These are phyloP conservation scores for Semibalanus balanoides DNA, from an alignment of 1,140 invertebrate species.

Conservation along the genomic window DNA sequence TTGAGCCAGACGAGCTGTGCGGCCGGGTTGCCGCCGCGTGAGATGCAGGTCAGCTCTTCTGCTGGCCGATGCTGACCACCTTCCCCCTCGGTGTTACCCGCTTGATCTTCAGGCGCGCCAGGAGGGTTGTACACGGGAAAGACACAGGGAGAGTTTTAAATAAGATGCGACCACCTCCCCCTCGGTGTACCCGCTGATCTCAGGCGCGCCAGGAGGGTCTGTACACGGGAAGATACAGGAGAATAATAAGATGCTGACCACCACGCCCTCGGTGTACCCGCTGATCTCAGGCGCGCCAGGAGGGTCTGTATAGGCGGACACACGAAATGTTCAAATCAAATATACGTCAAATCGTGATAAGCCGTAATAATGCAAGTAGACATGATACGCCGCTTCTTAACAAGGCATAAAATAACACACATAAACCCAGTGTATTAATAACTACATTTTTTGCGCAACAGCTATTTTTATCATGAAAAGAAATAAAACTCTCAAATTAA, in stretches of 20 bases:
- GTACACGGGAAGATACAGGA: slow-evolving; percentile 27
- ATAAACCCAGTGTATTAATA: too few relatives aligned
- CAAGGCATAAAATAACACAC: too few relatives aligned
- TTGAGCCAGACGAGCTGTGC: slow-evolving; percentile 88
- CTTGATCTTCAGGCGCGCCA: slow-evolving; percentile 79
- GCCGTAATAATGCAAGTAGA: too few relatives aligned
- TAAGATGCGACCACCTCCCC: too few relatives aligned
- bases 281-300: slow-evolving; percentile 84
- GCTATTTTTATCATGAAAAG: too few relatives aligned
- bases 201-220: slow-evolving; percentile 84
- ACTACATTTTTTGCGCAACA: too few relatives aligned
- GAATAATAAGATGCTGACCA: too few relatives aligned
- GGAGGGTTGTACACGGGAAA: slow-evolving; percentile 58
- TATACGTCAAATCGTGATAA: too few relatives aligned
- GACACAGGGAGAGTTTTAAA: too few relatives aligned
- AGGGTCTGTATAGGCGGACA: slow-evolving; percentile 54
- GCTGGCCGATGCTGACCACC: slow-evolving; percentile 69
- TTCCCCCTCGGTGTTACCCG: slow-evolving; percentile 77
- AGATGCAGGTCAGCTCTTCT: slow-evolving; percentile 72
- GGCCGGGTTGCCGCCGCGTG: slow-evolving; percentile 87
- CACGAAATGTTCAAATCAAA: too few relatives aligned
- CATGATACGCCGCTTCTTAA: too few relatives aligned
- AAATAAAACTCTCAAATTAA: too few relatives aligned
- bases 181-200: slow-evolving; percentile 80
- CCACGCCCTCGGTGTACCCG: slow-evolving; percentile 75